A percentile compares a stretch with the other conserved stretches of the same genome.
Evolutionary conservation across 2,888 invertebrate genomes (phyloP).

Genomic region (Cerastis leucographa): DNA sequence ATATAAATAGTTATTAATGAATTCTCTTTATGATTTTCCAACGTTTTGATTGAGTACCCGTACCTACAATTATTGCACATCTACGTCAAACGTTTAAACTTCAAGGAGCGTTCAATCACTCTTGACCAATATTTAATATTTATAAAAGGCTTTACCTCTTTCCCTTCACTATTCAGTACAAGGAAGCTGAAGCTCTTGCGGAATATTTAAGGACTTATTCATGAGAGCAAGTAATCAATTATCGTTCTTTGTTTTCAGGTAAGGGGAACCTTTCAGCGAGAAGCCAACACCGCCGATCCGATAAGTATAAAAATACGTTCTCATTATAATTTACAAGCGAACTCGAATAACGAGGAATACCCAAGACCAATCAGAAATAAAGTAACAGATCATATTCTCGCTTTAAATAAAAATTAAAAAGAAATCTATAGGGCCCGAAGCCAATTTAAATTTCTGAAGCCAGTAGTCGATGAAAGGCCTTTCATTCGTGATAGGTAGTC

Average conservation of each 20-base stretch:
- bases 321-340: conserved; percentile 58
- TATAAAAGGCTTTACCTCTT: conserved; percentile 11
- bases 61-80: conserved; percentile 11
- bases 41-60: conserved; percentile 14
- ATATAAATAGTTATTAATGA: conserved; percentile 20
- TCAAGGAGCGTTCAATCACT: conserved; percentile 50
- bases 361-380: conserved; percentile 1
- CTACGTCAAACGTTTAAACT: conserved; percentile 27
- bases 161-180: conserved; percentile 32
- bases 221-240: conserved; percentile 72
- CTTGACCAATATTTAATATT: conserved; percentile 39
- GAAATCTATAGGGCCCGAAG: conserved; percentile 4
- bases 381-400: conserved; percentile 9
- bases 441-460: conserved; percentile 48
- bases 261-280: conserved; percentile 72
- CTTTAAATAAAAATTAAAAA: conserved; percentile 35
- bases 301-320: conserved; percentile 73
- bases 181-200: conserved; percentile 21
- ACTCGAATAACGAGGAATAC: conserved; percentile 17
- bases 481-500: conserved; percentile 17
- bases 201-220: conserved; percentile 64
- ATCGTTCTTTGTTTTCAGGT: conserved; percentile 82
- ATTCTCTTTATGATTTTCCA: conserved; percentile 26
- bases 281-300: conserved; percentile 58
- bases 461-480: conserved; percentile 26